phyloP scores from a whole-genome alignment of 1,140 invertebrate genomes.

The Conus ventricosus region DNA sequence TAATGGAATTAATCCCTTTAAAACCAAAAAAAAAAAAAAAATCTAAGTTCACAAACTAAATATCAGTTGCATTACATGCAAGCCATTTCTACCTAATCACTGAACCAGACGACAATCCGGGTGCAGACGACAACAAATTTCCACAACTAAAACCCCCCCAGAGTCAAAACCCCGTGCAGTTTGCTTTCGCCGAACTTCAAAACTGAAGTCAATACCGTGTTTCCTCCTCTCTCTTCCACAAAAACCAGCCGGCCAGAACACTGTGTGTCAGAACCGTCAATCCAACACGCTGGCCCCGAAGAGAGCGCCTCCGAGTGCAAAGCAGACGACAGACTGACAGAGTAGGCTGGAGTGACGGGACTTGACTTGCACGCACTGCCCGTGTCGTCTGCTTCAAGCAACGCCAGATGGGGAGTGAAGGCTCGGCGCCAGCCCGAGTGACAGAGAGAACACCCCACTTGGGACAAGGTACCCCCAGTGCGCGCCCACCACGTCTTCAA shows the following conservation, averaged over 20 bases:
- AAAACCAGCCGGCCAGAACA: background rate
- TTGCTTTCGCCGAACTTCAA: background rate
- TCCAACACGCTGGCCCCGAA: background rate
- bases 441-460: slow-evolving; percentile 23
- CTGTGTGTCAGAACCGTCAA: background rate
- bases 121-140: background rate
- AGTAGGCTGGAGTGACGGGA: background rate
- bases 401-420: background rate
- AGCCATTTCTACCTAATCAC: background rate
- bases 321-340: background rate
- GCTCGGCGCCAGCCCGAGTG: background rate
- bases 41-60: background rate
- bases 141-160: too few species aligned
- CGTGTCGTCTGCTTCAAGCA: slow-evolving; percentile 8
- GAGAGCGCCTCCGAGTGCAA: background rate
- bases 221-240: background rate
- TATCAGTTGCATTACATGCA: background rate
- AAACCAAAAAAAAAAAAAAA: background rate
- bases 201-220: background rate
- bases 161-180: background rate
- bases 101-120: background rate
- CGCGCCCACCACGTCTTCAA: slow-evolving; percentile 17
- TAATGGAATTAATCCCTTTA: background rate
- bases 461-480: slow-evolving; percentile 28
- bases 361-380: background rate